Evolutionary conservation across 2,888 invertebrate species (phyloP), one percentile per base, ranked within the genome.

Genomic region (Agrotis puta): DNA sequence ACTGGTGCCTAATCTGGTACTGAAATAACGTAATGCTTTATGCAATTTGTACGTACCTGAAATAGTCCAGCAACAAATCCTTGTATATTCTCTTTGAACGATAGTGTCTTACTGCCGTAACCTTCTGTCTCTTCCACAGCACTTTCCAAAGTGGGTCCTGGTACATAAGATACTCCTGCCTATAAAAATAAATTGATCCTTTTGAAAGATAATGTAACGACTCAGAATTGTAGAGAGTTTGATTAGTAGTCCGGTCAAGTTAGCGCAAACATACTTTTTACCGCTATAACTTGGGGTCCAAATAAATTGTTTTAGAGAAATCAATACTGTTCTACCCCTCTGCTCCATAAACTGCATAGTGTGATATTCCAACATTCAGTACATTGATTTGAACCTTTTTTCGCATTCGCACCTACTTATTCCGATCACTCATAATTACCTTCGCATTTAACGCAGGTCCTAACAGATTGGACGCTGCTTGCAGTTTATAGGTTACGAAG

Each of bases 41-140:
- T 39, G 39, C 39, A 39, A 39, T 39, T 39, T 20, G n/a, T 33
- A 33, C 22, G 14, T 61, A 96, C 96, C 90, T 96, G 96, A 71
- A 96, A 93, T 7, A 96, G 72, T 18, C 94, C 95, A 39, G 94
- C 94, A 14, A 92, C 93, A 11, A 93, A 78, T 45, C 88, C 88
- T 51, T 95, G 93, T 33, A 94, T 74, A 71, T 94, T 94, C 74
- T 96, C 96, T 71, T 96, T 95, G 18, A 93, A 70, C 0, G 96
- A 92, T 0, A 94, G 85, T 1, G 87, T 81, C 74, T 92, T 93
- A 80, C 96, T 96, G n/a, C 91, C 94, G 22, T 89, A 81, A 1
- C 92, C 96, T 79, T 96, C 96, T 0, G 90, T 90, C 85, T 96
- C 96, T 24, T 92, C 79, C 39, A 92, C 70, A 2, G 92, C 95